These are phyloP conservation scores for Anguilla japonica DNA, from an alignment of 2,113 vertebrate species.

Conservation along the genomic window DNA sequence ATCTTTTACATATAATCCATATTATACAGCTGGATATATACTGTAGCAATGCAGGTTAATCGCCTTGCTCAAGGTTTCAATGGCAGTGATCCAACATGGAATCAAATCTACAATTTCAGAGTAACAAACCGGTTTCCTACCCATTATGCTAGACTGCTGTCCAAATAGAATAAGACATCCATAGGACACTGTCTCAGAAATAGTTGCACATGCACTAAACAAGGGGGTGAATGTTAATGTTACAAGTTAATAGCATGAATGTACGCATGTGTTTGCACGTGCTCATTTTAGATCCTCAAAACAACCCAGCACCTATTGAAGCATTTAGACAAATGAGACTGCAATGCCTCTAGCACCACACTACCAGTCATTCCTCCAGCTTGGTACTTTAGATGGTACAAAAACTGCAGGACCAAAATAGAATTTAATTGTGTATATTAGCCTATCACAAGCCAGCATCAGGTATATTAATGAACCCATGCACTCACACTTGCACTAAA, in stretches of 20 bases:
- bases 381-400: neutral
- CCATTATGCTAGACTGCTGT: neutral
- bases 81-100: neutral
- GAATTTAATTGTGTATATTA: neutral
- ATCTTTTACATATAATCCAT: neutral
- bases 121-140: neutral
- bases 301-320: neutral
- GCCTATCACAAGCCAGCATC: neutral
- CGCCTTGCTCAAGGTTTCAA: neutral
- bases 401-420: neutral
- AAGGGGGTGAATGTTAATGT: neutral
- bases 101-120: neutral
- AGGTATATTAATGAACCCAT: neutral
- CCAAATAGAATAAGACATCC: too few relatives aligned
- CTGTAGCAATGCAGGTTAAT: neutral
- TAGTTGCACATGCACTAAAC: neutral
- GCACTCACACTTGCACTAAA: neutral
- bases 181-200: too few relatives aligned
- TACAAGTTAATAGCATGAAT: neutral
- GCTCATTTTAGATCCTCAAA: neutral
- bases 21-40: neutral
- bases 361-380: neutral
- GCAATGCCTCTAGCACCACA: neutral
- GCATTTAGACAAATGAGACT: neutral
- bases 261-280: neutral